phyloP scores from a whole-genome alignment of 2,113 vertebrate species.

The Paramormyrops kingsleyae region DNA sequence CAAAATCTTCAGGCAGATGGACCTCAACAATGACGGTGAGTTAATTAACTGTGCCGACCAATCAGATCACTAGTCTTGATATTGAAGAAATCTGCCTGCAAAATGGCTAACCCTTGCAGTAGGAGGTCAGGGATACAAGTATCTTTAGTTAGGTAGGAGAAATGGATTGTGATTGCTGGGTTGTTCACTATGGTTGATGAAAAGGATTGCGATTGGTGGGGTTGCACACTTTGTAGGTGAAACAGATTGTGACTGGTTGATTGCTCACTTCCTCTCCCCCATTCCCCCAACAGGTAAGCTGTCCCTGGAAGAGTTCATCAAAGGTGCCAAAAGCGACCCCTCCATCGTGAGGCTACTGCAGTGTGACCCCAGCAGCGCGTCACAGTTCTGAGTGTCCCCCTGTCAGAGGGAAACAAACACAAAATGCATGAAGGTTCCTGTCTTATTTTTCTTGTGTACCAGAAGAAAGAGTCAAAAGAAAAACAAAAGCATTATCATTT shows the following conservation, averaged over 20 bases:
- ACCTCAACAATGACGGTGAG: conserved; percentile 96
- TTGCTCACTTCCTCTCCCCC: background rate
- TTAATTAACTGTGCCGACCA: conserved; percentile 21
- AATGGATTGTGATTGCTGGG: background rate
- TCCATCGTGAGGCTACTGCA: conserved; percentile 97
- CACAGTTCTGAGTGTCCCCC: conserved; percentile 75
- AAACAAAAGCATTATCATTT: conserved; percentile 38
- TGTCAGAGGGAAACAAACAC: conserved; percentile 38
- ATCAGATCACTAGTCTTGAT: background rate
- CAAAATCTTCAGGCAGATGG: conserved; percentile 99
- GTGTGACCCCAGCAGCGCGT: conserved; percentile 91
- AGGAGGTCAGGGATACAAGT: background rate
- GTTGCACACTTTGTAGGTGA: background rate
- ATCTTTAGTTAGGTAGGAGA: background rate
- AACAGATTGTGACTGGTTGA: background rate
- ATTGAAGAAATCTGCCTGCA: background rate
- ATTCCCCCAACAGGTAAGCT: conserved; percentile 71
- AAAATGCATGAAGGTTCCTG: conserved; percentile 66
- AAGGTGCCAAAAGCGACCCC: conserved; percentile 96
- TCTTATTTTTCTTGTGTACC: conserved; percentile 47
- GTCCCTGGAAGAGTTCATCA: conserved; percentile 96
- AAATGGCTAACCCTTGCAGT: background rate
- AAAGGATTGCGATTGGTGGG: background rate
- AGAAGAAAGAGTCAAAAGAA: conserved; percentile 38
- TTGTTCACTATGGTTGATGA: background rate